Evolutionary conservation across 2,113 vertebrate genomes (phyloP), one percentile per base, ranked within the genome.

Genomic region (Chrysemys picta): DNA sequence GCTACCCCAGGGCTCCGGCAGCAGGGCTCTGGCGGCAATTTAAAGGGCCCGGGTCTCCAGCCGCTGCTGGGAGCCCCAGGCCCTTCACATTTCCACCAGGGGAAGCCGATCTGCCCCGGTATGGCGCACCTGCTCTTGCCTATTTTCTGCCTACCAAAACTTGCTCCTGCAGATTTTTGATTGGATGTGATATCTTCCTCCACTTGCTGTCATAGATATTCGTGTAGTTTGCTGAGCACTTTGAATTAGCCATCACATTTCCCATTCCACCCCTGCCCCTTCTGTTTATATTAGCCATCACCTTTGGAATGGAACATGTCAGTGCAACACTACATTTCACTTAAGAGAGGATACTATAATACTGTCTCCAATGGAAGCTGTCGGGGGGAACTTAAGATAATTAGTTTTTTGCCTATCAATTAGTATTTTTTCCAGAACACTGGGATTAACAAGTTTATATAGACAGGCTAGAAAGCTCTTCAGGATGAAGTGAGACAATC

Each of bases 151-250:
- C 95, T 85, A 87, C 65, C 47, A 76, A 24, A 76, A 89, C 93
- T 91, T 96, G 94, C 93, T 94, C 88, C 85, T 96, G 93, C 95
- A 94, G 93, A 96, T 97, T 96, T 97, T 72, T 94, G 97, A 95
- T 96, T 96, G 95, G 93, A 94, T 97, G 94, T 0, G 0, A 87
- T 96, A 87, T 95, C 95, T 94, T 97, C 93, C 93, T 96, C 94
- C 92, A 87, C 91, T 96, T 97, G 90, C 90, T 93, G 87, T 96
- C 95, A 93, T 95, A 92, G 87, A 91, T 94, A 94, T 95, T 97
- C 90, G 84, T 96, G 93, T 54, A 52, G 76, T 96, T 97, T 96
- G 93, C 92, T 91, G 91, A 97, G 92, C 93, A 94, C 84, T 97
- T 92, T 95, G 75, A 94, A 96, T 95, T 93, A 97, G 96, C 42